These are phyloP conservation scores for Sthenelais limicola DNA, from an alignment of 2,888 invertebrate species.

Conservation along the genomic window DNA sequence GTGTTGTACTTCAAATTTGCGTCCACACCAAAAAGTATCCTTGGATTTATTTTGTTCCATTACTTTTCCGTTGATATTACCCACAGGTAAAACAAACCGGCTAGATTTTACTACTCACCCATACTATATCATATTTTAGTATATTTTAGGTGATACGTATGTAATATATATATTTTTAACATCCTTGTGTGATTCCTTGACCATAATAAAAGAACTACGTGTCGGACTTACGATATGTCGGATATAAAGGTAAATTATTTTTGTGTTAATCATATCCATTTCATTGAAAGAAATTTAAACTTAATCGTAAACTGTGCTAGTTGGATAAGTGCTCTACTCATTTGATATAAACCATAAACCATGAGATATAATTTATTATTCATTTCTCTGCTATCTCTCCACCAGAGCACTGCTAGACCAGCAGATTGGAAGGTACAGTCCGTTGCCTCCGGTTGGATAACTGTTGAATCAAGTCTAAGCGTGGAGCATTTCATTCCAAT, in stretches of 20 bases:
- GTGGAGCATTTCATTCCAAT: conserved; percentile 84
- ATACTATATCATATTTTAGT: neutral
- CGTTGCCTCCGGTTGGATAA: conserved; percentile 82
- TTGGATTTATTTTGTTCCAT: no score
- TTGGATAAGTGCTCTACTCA: no score
- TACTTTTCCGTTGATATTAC: no score
- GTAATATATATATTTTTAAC: neutral
- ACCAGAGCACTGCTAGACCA: conserved; percentile 76
- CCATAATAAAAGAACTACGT: conserved; percentile 74
- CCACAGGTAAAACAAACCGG: no score
- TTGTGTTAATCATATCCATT: no score
- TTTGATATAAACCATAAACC: no score
- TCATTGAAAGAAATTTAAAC: no score
- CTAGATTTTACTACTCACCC: no score
- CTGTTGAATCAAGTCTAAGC: conserved; percentile 83
- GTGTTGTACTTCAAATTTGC: conserved; percentile 78
- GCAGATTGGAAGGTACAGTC: conserved; percentile 85
- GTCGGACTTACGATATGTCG: conserved; percentile 79
- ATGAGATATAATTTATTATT: no score
- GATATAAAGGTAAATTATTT: conserved; percentile 62
- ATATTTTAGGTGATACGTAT: neutral
- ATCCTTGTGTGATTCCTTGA: no score
- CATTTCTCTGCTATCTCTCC: no score
- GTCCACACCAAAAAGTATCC: conserved; percentile 74
- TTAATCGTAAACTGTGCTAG: no score